Percentiles rank a stretch among this genome's conserved stretches.
Evolutionary conservation across 2,888 invertebrate genomes (phyloP).

Genomic region (Rhogogaster chlorosoma): DNA sequence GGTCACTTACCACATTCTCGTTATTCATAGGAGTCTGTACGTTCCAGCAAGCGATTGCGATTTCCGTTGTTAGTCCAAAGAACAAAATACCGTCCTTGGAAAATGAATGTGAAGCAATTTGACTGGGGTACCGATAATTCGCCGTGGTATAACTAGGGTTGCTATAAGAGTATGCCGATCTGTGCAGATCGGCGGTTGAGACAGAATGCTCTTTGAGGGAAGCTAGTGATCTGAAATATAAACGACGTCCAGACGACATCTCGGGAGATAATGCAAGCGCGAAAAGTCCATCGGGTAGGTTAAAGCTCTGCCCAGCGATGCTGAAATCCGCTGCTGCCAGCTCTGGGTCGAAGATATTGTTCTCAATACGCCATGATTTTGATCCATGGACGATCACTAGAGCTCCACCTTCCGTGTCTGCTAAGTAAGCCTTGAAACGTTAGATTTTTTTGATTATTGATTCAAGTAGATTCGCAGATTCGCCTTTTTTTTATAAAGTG

Average conservation of each 20-base stretch:
- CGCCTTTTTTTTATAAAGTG: not conserved
- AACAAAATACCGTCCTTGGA: slow-evolving; percentile 71
- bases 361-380: slow-evolving; percentile 60
- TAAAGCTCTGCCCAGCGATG: slow-evolving; percentile 81
- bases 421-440: slow-evolving; percentile 62
- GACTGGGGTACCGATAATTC: slow-evolving; percentile 61
- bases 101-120: slow-evolving; percentile 69
- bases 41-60: slow-evolving; percentile 74
- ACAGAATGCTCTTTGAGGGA: slow-evolving; percentile 60
- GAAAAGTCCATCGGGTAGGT: slow-evolving; percentile 84
- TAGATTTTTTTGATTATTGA: not conserved
- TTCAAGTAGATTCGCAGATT: slow-evolving; percentile 2
- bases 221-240: slow-evolving; percentile 64
- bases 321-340: slow-evolving; percentile 54
- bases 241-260: slow-evolving; percentile 15
- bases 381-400: slow-evolving; percentile 59
- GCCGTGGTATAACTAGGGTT: slow-evolving; percentile 56
- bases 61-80: slow-evolving; percentile 71
- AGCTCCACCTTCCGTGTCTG: slow-evolving; percentile 61
- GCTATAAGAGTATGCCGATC: slow-evolving; percentile 39
- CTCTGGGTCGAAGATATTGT: slow-evolving; percentile 56
- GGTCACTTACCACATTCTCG: slow-evolving; percentile 65
- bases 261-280: slow-evolving; percentile 83
- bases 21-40: slow-evolving; percentile 62
- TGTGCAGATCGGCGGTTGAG: slow-evolving; percentile 50